Percentiles rank a stretch among this genome's conserved stretches.
Evolutionary conservation across 1,140 invertebrate genomes (phyloP).

Genomic region (Danaus melanippus): DNA sequence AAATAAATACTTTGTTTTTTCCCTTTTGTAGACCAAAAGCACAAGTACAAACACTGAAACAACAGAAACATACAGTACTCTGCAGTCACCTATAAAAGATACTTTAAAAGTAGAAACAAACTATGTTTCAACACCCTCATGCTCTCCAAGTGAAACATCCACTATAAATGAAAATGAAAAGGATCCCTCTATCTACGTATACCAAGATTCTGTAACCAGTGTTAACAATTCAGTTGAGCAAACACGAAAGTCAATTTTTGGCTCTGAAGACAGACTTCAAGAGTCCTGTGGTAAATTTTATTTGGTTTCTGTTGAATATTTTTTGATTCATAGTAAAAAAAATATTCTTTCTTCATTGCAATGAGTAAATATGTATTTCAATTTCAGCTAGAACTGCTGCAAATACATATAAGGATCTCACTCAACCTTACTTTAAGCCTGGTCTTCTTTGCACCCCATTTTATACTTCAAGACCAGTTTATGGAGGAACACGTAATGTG

Average conservation of each 20-base stretch:
- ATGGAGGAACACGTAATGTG: conserved; percentile 83
- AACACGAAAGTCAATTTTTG: conserved; percentile 42
- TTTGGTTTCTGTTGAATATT: too few relatives aligned
- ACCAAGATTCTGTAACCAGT: conserved; percentile 24
- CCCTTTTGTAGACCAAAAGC: conserved; percentile 29
- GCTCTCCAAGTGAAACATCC: conserved; percentile 23
- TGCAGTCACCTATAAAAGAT: conserved; percentile 21
- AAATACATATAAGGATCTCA: conserved; percentile 59
- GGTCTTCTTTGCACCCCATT: conserved; percentile 76
- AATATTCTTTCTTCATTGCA: too few relatives aligned
- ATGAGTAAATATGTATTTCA: too few relatives aligned
- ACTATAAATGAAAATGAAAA: conserved; percentile 18
- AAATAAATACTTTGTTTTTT: too few relatives aligned
- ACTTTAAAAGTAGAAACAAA: conserved; percentile 29
- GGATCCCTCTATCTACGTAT: conserved; percentile 20
- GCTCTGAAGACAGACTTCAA: neutral
- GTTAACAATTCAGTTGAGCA: conserved; percentile 21
- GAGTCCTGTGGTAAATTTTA: conserved; percentile 10
- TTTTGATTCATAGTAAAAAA: too few relatives aligned
- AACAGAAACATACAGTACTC: conserved; percentile 21
- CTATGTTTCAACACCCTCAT: conserved; percentile 22
- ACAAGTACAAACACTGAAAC: conserved; percentile 33
- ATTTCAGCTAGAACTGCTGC: neutral
- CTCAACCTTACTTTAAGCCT: conserved; percentile 73
- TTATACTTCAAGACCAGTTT: conserved; percentile 85